These are phyloP conservation scores for Synergus gifuensis DNA, from an alignment of 2,888 invertebrate species.

Conservation along the genomic window DNA sequence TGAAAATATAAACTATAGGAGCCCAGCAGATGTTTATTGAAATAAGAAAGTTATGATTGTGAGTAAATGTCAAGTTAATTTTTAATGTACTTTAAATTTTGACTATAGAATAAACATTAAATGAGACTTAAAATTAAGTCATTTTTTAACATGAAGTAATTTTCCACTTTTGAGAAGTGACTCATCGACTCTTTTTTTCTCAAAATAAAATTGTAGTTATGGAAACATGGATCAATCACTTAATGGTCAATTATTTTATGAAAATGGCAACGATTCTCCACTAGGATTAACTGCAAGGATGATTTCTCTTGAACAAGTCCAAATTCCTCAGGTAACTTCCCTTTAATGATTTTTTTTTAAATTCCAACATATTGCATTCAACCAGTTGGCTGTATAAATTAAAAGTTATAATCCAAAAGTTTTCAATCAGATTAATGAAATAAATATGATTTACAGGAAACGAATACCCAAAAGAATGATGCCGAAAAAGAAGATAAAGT, in stretches of 20 bases:
- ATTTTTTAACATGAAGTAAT: constrained; percentile 16
- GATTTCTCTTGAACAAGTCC: constrained; percentile 31
- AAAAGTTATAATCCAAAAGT: no score
- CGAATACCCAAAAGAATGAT: constrained; percentile 44
- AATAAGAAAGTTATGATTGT: background rate
- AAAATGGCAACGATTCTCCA: constrained; percentile 9
- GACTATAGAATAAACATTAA: background rate
- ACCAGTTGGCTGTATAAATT: no score
- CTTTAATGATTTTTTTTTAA: background rate
- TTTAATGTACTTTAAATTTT: background rate
- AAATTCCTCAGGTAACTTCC: background rate
- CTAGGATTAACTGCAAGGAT: constrained; percentile 18
- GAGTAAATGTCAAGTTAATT: background rate
- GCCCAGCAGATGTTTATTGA: background rate
- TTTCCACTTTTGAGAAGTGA: constrained; percentile 25
- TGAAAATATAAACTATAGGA: background rate
- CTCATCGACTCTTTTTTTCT: background rate
- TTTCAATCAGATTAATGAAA: background rate
- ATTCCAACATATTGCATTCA: no score
- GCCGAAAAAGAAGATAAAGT: constrained; percentile 75
- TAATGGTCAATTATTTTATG: background rate
- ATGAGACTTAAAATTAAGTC: background rate
- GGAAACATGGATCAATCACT: background rate
- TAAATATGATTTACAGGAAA: background rate
- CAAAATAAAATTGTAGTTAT: background rate